Conservation (phyloP, 2,797 vertebrate genomes). For the Rhadinocentrus ornatus region DNA sequence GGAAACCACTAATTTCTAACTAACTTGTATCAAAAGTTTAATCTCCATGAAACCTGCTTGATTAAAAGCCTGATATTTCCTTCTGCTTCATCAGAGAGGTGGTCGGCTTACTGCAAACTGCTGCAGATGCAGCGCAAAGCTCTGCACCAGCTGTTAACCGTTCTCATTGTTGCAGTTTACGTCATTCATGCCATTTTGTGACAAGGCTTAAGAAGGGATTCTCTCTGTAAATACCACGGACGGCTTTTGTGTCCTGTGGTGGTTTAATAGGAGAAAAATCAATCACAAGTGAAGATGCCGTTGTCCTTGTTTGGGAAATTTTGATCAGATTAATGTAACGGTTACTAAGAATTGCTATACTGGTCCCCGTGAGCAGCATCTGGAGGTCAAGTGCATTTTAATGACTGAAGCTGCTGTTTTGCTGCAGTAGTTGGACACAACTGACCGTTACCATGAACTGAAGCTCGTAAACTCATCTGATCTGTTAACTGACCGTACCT, state of each 20-base stretch:
- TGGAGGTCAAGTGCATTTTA: background rate
- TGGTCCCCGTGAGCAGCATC: background rate
- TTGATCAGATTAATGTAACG: background rate
- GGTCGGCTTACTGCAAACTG: no score
- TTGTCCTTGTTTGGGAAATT: background rate
- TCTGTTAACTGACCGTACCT: constrained; percentile 10
- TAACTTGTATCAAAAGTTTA: background rate
- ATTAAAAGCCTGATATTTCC: background rate
- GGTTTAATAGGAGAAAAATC: constrained; percentile 28
- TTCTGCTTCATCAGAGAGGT: background rate
- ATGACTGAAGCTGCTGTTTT: background rate
- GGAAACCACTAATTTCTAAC: background rate
- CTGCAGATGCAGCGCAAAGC: constrained; percentile 16
- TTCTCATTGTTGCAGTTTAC: constrained; percentile 33
- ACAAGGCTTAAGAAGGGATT: constrained; percentile 60
- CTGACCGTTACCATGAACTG: background rate
- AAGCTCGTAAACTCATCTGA: background rate
- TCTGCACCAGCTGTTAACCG: constrained; percentile 26
- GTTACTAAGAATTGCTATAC: background rate
- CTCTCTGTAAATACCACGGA: constrained; percentile 13
- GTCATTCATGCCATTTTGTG: constrained; percentile 35
- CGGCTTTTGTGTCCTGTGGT: constrained; percentile 32
- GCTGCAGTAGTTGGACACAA: background rate
- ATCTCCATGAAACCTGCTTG: background rate
- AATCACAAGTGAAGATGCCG: constrained; percentile 29